Evolutionary conservation across 2,113 vertebrate species (phyloP), one percentile per base, ranked within the genome.

Genomic region (Crypturellus undulatus): DNA sequence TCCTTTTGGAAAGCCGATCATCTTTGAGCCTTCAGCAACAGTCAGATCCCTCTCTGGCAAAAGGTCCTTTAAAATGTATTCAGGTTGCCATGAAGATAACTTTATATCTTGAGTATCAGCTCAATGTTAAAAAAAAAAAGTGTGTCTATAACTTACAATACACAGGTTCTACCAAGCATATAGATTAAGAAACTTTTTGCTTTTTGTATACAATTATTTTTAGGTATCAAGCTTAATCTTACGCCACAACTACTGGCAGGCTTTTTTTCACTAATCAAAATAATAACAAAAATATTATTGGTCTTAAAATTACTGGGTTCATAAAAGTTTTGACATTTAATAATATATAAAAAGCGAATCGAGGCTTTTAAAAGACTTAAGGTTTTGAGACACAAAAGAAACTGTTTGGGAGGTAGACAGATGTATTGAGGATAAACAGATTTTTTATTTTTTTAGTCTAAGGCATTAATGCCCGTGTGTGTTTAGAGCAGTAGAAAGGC

Each of bases 331-430:
- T 58, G 36, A 56, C 54, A 70, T 91, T 73, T 87, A 76, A 75
- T 67, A 77, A 86, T 79, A 47, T 96, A 96, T 77, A 96, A 94
- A 96, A 97, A 96, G 90, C 32, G 84, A 90, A 92, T 67, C 47
- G 84, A 88, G 93, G 58, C 62, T 96, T 92, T 94, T 79, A 90
- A 90, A 90, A 96, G 92, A 75, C 40, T 83, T 73, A 83, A 18
- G 0, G 54, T 72, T 96, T 87, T 83, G 94, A 94, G 76, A 96
- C 93, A 89, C 81, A 80, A 96, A 97, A 92, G 89, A 95, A 96
- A 96, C 83, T 63, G 42, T 47, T 68, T 51, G 96, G 97, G 97
- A 97, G 97, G 97, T 97, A 98, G 97, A 97, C 93, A 94, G 94
- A 97, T 92, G 84, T 94, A 88, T 77, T 94, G 93, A 96, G 97